These are phyloP conservation scores for Rhinichthys klamathensis DNA, from an alignment of 2,113 vertebrate genomes.

Conservation along the genomic window DNA sequence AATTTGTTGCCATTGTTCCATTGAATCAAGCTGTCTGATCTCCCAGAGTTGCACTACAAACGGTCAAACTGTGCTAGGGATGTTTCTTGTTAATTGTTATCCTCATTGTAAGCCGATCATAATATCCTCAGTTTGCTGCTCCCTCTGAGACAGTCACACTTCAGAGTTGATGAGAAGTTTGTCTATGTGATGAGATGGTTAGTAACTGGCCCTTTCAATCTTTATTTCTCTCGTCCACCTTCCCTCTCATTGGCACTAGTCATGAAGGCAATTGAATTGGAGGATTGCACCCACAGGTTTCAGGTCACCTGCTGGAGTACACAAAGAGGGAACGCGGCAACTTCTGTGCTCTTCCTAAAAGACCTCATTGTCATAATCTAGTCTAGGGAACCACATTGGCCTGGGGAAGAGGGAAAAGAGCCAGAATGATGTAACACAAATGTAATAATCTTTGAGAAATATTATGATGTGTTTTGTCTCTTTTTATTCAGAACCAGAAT, in stretches of 20 bases:
- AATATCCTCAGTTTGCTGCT: constrained; percentile 21
- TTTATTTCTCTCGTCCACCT: constrained; percentile 11
- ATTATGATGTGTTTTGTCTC: neutral
- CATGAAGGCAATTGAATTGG: neutral
- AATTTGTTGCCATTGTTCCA: neutral
- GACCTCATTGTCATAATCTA: neutral
- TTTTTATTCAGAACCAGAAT: neutral
- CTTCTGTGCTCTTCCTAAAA: neutral
- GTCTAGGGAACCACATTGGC: neutral
- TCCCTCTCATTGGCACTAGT: neutral
- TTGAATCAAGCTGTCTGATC: constrained; percentile 15
- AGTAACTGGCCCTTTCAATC: neutral
- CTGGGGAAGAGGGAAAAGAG: neutral
- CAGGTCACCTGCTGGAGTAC: neutral
- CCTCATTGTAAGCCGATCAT: constrained; percentile 35
- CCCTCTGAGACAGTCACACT: constrained; percentile 3
- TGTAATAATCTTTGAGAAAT: neutral
- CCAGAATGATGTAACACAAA: neutral
- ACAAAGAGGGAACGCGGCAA: neutral
- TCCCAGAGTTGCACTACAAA: neutral
- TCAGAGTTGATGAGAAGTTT: neutral
- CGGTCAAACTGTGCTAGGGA: neutral
- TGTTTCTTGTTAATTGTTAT: constrained; percentile 38
- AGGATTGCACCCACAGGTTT: neutral
- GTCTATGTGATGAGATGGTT: neutral